Evolutionary conservation across 2,797 vertebrate species (phyloP).

Genomic region (Lithobates pipiens): DNA sequence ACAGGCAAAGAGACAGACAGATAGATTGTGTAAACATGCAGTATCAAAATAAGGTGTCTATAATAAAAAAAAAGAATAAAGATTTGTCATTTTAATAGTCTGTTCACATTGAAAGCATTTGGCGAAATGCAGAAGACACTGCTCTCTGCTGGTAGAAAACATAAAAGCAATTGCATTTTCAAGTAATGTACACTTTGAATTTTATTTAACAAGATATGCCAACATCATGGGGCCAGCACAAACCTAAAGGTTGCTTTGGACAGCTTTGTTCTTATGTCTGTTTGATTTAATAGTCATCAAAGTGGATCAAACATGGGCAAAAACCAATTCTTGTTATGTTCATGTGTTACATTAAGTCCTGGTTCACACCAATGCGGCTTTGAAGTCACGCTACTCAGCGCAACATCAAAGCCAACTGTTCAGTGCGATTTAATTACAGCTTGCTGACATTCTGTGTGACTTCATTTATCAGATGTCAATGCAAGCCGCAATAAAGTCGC

Average conservation of each 20-base stretch:
- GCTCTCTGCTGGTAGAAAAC: conserved; percentile 40
- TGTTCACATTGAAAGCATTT: not conserved
- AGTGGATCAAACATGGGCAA: not conserved
- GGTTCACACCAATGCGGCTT: too few relatives aligned
- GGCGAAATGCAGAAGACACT: conserved; percentile 16
- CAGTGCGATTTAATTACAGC: too few relatives aligned
- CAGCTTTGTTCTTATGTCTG: not conserved
- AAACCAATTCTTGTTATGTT: not conserved
- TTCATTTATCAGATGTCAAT: too few relatives aligned
- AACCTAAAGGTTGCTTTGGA: not conserved
- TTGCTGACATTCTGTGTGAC: too few relatives aligned
- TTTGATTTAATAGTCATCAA: not conserved
- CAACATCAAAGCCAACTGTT: too few relatives aligned
- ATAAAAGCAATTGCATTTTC: not conserved
- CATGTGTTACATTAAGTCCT: not conserved
- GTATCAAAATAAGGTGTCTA: too few relatives aligned
- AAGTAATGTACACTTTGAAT: too few relatives aligned
- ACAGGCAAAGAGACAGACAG: too few relatives aligned
- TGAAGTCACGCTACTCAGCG: too few relatives aligned
- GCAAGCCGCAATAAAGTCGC: too few relatives aligned
- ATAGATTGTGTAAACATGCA: too few relatives aligned
- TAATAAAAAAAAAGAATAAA: too few relatives aligned
- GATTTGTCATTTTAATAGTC: not conserved
- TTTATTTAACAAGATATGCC: not conserved
- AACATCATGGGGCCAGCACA: not conserved